A percentile compares a stretch with the other conserved stretches of the same genome.
Evolutionary conservation across 2,888 invertebrate genomes (phyloP).

Genomic region (Eupithecia dodoneata): DNA sequence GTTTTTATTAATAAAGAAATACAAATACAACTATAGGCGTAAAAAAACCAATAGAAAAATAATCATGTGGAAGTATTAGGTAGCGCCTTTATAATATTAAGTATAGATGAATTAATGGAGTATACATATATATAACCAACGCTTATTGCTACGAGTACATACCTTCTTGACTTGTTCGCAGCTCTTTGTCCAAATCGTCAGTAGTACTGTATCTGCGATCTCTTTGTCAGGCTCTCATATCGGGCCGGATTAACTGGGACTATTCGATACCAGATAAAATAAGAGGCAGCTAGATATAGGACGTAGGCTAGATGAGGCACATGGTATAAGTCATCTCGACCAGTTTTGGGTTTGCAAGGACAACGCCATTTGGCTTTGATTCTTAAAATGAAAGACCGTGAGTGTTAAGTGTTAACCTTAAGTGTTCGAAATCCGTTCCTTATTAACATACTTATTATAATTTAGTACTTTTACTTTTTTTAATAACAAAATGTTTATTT

Average conservation of each 20-base stretch:
- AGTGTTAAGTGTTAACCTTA: no score
- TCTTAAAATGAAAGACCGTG: no score
- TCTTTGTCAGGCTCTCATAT: conserved; percentile 75
- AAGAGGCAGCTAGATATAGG: conserved; percentile 47
- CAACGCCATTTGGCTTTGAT: not conserved
- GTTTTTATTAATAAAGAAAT: no score
- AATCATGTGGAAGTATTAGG: no score
- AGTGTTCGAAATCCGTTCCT: no score
- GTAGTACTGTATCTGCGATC: conserved; percentile 63
- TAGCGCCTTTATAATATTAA: not conserved
- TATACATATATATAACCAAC: not conserved
- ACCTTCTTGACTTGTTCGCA: conserved; percentile 15
- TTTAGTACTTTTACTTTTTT: no score
- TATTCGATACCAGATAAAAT: conserved; percentile 69
- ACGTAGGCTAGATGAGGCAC: not conserved
- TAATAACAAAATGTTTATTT: no score
- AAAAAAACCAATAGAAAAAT: no score
- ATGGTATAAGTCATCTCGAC: not conserved
- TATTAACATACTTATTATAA: no score
- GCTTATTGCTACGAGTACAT: not conserved
- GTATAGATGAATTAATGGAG: not conserved
- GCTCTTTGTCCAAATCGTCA: conserved; percentile 30
- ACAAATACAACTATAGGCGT: no score
- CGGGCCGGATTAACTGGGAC: conserved; percentile 66
- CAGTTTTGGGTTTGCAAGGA: not conserved